Percentiles rank a stretch among this genome's conserved stretches.
Evolutionary conservation across 2,113 vertebrate species (phyloP).

Genomic region (Lepus europaeus): DNA sequence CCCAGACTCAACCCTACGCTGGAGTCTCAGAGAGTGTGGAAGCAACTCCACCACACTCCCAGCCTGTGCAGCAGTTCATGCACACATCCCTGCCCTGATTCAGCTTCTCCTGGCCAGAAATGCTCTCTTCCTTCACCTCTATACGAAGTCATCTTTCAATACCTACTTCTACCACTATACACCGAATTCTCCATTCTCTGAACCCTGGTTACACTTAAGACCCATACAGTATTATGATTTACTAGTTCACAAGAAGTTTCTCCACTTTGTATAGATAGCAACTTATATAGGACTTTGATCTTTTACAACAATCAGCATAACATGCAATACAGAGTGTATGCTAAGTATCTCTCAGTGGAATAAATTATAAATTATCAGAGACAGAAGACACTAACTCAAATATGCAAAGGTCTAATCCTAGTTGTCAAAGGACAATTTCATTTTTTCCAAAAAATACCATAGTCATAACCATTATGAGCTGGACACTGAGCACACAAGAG

Average conservation of each 20-base stretch:
- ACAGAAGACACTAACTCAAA: not conserved
- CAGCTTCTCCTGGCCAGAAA: not conserved
- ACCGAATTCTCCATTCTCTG: not conserved
- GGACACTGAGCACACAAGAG: not conserved
- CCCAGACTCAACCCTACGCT: not conserved
- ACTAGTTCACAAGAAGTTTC: not conserved
- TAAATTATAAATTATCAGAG: not conserved
- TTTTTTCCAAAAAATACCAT: constrained; percentile 1
- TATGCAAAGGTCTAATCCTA: not conserved
- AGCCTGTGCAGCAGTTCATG: not conserved
- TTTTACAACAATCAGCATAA: not conserved
- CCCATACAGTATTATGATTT: not conserved
- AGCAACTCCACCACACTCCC: not conserved
- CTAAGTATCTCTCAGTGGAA: not conserved
- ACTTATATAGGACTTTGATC: not conserved
- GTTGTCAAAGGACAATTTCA: constrained; percentile 20
- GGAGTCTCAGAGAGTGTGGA: not conserved
- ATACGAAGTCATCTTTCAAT: not conserved
- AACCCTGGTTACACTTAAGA: not conserved
- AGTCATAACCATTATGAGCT: not conserved
- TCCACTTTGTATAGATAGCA: not conserved
- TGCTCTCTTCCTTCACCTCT: not conserved
- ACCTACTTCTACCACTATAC: not conserved
- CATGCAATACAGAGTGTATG: not conserved
- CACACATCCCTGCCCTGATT: not conserved